phyloP scores from a whole-genome alignment of 2,113 vertebrate species.

The Toxostoma redivivum region DNA sequence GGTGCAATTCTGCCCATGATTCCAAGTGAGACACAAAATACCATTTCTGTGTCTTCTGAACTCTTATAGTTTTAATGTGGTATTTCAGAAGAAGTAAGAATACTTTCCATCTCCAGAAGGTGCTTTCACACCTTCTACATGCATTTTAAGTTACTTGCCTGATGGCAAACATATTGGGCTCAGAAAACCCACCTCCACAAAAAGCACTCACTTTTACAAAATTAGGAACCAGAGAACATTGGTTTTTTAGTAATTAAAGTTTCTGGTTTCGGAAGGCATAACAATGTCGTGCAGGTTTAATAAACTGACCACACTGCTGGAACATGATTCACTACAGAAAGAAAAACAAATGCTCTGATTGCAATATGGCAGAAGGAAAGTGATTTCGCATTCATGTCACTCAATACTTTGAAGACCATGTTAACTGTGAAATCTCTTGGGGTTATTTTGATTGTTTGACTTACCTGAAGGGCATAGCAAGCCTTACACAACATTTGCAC shows the following conservation, averaged over 20 bases:
- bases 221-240: not conserved
- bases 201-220: not conserved
- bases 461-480: not conserved
- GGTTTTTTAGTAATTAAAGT: not conserved
- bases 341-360: not conserved
- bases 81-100: not conserved
- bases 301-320: not conserved
- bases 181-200: not conserved
- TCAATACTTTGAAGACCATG: not conserved
- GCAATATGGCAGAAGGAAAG: not conserved
- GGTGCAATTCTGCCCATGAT: not conserved
- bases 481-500: rapidly evolving
- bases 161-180: not conserved
- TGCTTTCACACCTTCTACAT: not conserved
- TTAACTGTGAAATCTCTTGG: not conserved
- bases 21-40: not conserved
- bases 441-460: not conserved
- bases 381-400: not conserved
- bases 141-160: not conserved
- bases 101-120: not conserved
- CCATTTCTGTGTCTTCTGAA: not conserved
- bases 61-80: not conserved
- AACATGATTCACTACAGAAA: not conserved
- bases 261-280: not conserved
- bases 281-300: not conserved